Evolutionary conservation across 2,797 vertebrate species (phyloP), one percentile per base, ranked within the genome.

Genomic region (Cirrhinus mrigala): DNA sequence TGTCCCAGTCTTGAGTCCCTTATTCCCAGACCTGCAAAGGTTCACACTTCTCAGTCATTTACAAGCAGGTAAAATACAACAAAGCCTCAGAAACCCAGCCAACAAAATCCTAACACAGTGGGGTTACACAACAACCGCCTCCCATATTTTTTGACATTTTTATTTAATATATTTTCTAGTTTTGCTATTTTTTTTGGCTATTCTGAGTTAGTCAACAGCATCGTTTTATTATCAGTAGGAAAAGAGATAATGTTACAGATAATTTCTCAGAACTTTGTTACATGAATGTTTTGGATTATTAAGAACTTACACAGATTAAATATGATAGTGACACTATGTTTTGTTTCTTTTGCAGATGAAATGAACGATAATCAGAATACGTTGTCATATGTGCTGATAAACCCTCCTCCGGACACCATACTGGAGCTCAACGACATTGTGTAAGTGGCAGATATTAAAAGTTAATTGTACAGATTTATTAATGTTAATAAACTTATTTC

Each of bases 291-390:
- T 33, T 73, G 27, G 15, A 50, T 37, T 80, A 73, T n/a, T 81
- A 68, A 66, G 29, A 71, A 82, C n/a, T 64, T 40, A 62, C 37
- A n/a, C 56, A 15, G 66, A 44, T 37, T 48, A 37, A 37, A n/a
- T 46, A 14, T 33, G 24, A 60, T 27, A 58, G n/a, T 87, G 74
- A 87, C 69, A 91, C 79, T 24, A 22, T 74, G 83, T 87, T 73
- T 40, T 83, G 52, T 89, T 75, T 88, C 90, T 85, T 48, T 91
- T 79, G 9, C 96, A 99, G 98, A 99, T 0, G 98, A 99, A 95
- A 98, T 99, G 97, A 99, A 98, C 0, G 98, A 99, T 92, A 97
- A 99, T 87, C 98, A 99, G 95, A 99, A 99, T 95, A 99, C 98
- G 0, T 90, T 99, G 84, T 99, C 98, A 85, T 99, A 99, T 0